Evolutionary conservation across 2,113 vertebrate genomes (phyloP).

Genomic region (Caracal caracal): DNA sequence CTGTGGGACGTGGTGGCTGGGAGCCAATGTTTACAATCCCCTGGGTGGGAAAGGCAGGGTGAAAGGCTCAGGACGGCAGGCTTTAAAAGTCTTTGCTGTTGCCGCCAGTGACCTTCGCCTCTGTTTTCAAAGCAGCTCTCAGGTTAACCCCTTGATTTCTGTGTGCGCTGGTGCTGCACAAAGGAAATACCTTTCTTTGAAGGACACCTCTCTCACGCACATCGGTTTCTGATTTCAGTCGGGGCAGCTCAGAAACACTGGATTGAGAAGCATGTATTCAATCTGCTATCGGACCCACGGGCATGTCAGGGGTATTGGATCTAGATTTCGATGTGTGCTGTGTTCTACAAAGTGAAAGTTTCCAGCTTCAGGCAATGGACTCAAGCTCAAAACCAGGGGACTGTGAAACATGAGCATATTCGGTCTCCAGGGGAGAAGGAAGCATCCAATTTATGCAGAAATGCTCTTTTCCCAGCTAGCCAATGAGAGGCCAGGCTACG

Average conservation of each 20-base stretch:
- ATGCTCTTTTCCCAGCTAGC: constrained; percentile 72
- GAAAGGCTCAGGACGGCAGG: constrained; percentile 90
- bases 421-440: constrained; percentile 79
- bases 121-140: constrained; percentile 87
- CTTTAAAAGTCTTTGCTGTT: constrained; percentile 89
- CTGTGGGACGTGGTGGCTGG: constrained; percentile 85
- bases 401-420: constrained; percentile 75
- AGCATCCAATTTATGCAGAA: constrained; percentile 78
- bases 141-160: constrained; percentile 87
- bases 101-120: constrained; percentile 88
- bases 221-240: constrained; percentile 71
- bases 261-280: constrained; percentile 32
- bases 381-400: constrained; percentile 68
- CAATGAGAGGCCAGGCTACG: constrained; percentile 63
- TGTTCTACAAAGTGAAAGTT: constrained; percentile 69
- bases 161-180: constrained; percentile 69
- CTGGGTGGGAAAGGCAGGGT: constrained; percentile 94
- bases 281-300: constrained; percentile 4
- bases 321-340: constrained; percentile 33
- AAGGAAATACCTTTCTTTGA: constrained; percentile 80
- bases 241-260: constrained; percentile 47
- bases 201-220: constrained; percentile 66
- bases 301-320: not conserved
- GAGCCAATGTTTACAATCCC: constrained; percentile 96
- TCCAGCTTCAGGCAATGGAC: constrained; percentile 72